A percentile compares a stretch with the other conserved stretches of the same genome.
These are phyloP conservation scores for Drosophila subsilvestris DNA, from an alignment of 2,888 invertebrate species.

Conservation along the genomic window DNA sequence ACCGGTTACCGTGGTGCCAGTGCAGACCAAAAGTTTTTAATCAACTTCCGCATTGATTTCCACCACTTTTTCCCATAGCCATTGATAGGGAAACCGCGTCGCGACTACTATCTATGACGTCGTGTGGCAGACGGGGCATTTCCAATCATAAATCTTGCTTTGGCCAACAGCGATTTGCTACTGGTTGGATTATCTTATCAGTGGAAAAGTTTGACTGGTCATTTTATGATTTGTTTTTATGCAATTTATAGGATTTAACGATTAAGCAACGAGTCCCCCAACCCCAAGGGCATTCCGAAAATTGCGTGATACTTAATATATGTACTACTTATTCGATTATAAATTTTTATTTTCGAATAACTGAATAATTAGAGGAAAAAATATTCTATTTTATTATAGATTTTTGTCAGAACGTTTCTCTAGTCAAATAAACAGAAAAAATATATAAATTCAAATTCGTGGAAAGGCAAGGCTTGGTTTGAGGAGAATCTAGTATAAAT, in stretches of 20 bases:
- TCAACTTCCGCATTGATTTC: constrained; percentile 42
- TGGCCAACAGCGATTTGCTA: constrained; percentile 42
- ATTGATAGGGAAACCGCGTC: constrained; percentile 3
- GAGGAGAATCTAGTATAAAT: no score
- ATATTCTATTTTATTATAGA: no score
- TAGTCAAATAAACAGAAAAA: no score
- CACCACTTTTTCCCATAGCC: neutral
- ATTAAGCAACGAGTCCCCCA: constrained; percentile 31
- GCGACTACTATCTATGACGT: constrained; percentile 18
- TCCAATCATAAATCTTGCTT: constrained; percentile 61
- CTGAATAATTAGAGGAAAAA: neutral
- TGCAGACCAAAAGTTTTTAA: constrained; percentile 12
- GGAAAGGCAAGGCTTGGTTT: no score
- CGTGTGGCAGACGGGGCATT: constrained; percentile 38
- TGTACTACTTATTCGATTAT: no score
- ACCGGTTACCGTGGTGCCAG: constrained; percentile 29
- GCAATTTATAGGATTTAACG: constrained; percentile 49
- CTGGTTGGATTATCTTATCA: constrained; percentile 64
- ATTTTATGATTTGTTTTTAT: constrained; percentile 61
- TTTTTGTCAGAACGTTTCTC: no score
- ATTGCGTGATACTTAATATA: neutral
- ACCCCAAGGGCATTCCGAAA: constrained; percentile 11
- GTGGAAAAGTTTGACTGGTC: constrained; percentile 4
- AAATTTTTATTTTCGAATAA: neutral
- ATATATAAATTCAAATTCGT: no score